Evolutionary conservation across 2,888 invertebrate genomes (phyloP), one percentile per base, ranked within the genome.

Genomic region (Dynastes grantii): DNA sequence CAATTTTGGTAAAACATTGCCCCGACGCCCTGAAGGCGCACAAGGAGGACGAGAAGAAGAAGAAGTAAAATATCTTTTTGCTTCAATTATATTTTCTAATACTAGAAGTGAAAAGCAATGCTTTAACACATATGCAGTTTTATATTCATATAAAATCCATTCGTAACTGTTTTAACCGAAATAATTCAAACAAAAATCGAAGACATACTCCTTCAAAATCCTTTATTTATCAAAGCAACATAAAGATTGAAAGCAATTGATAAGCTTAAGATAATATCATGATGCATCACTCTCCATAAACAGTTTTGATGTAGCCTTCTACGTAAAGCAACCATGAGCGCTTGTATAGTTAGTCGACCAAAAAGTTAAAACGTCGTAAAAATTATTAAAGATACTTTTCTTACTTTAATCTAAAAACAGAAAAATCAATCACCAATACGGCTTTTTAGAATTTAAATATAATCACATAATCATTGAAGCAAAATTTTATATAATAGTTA

Each of bases 401-500:
- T 75, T 61, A 75, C 16, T 61, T 75, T 75, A 63, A 75, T 75
- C 73, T 75, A 75, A 75, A 75, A 75, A 75, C 51, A 75, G 61
- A 75, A 61, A 61, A 40, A 73, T 3, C 11, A 45, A 67, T 45
- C 16, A 67, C 45, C 11, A 45, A 58, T 22, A 5, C 2, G 55
- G 8, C 8, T 58, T 58, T 61, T 13, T 29, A 63, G 27, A 13
- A 63, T 27, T 29, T 32, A 63, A 63, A 29, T 29, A 32, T 32
- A 32, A 63, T 11, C 27, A 32, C 11, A 64, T 64, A 9, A 29
- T 29, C 13, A 67, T 40, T 45, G 22, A 40, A 8, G 65, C 1
- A 64, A n/a, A 37, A n/a, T 13, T 64, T 67, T 40, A 13, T 27
- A 40, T 58, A 61, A 45, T 40, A 75, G 73, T 75, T 16, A 75